Evolutionary conservation across 2,797 vertebrate genomes (phyloP), one percentile per base, ranked within the genome.

Genomic region (Podarcis lilfordi): DNA sequence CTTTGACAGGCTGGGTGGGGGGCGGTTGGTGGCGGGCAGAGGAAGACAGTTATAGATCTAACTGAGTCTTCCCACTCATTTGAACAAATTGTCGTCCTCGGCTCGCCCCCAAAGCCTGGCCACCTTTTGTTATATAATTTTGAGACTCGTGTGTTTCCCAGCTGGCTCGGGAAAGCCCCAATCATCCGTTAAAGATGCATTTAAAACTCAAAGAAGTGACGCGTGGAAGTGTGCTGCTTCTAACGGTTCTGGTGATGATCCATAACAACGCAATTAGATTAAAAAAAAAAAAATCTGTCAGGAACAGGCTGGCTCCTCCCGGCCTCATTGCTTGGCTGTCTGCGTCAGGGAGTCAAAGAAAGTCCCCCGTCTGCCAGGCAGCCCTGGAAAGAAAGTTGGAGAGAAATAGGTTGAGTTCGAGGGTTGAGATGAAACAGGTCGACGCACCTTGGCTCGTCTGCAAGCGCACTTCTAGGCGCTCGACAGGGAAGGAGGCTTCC

Each of bases 191-290:
- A 96, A 97, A 95, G 96, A 96, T 95, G 97, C 96, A 93, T 96
- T 97, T 97, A 97, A 97, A 59, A 97, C 97, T 95, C 93, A 96
- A 97, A 97, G 97, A 98, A 98, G 96, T 96, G 97, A 98, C 97
- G 98, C 98, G 97, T 98, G 97, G 95, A 96, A 97, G 96, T 96
- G 96, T 89, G 94, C 95, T 94, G 94, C 96, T 97, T 97, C 96
- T 96, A 98, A 98, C 98, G 97, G 98, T 97, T 97, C 95, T 91
- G 94, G 97, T 96, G 97, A 97, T 97, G 97, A 98, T 98, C 97
- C 95, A 92, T 92, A 94, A 96, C 96, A 93, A 97, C 96, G 98
- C 97, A 97, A 97, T 98, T 97, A 97, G 96, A 92, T 29, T 13
- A 50, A 50, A 50, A 1, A 40, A 10, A 43, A 43, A 50, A 87